Percentiles rank a stretch among this genome's conserved stretches.
phyloP scores from a whole-genome alignment of 2,113 vertebrate genomes.

The Proterorhinus semilunaris region DNA sequence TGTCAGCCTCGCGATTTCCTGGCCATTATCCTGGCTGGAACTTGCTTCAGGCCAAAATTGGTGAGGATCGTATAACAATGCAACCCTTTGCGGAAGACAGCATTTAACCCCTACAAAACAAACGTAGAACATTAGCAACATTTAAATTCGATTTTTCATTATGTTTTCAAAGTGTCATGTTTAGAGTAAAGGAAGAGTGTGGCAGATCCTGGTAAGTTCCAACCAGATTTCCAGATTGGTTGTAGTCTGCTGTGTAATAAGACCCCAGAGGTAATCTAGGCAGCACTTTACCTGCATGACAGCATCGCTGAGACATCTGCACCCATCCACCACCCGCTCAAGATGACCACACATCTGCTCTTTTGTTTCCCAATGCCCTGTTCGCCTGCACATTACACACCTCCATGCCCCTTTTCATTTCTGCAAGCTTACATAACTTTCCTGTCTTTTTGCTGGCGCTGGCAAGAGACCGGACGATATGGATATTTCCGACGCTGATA shows the following conservation, averaged over 20 bases:
- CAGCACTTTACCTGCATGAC: constrained; percentile 66
- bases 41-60: neutral
- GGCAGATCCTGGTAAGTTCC: constrained; percentile 64
- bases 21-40: constrained; percentile 13
- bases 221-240: constrained; percentile 59
- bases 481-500: too few relatives aligned
- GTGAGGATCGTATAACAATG: neutral
- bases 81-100: neutral
- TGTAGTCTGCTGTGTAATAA: constrained; percentile 56
- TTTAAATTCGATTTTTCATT: neutral
- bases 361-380: constrained; percentile 31
- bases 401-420: constrained; percentile 28
- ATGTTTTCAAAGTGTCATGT: neutral
- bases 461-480: too few relatives aligned
- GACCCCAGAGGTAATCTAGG: constrained; percentile 67
- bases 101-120: too few relatives aligned
- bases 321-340: constrained; percentile 59
- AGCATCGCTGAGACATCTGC: constrained; percentile 64
- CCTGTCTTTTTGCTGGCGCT: neutral
- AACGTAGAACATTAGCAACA: neutral
- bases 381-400: constrained; percentile 39
- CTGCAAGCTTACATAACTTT: constrained; percentile 36
- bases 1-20: neutral
- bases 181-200: neutral
- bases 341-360: constrained; percentile 26